These are phyloP conservation scores for Agrotis segetum DNA, from an alignment of 2,888 invertebrate species.

Conservation along the genomic window DNA sequence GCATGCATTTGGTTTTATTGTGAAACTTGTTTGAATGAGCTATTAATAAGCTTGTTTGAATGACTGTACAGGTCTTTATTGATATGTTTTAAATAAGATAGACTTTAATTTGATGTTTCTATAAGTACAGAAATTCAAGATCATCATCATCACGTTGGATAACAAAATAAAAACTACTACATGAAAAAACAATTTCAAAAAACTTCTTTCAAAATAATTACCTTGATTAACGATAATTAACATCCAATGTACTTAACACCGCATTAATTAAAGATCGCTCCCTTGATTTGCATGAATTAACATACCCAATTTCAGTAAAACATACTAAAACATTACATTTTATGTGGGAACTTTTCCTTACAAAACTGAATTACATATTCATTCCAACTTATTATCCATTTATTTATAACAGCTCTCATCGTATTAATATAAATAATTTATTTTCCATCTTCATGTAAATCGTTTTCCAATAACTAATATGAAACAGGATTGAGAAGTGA, in stretches of 20 bases:
- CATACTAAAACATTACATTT: slow-evolving; percentile 27
- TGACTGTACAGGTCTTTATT: neutral
- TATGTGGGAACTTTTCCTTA: slow-evolving; percentile 47
- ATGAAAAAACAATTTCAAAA: slow-evolving; percentile 8
- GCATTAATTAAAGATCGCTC: slow-evolving; percentile 45
- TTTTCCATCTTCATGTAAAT: slow-evolving; percentile 60
- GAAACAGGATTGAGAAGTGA: slow-evolving; percentile 52
- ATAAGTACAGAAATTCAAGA: too few relatives aligned
- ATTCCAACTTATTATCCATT: slow-evolving; percentile 50
- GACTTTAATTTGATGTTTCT: neutral
- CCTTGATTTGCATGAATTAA: slow-evolving; percentile 49
- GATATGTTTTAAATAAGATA: neutral
- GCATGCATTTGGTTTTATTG: neutral
- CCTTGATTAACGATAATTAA: slow-evolving; percentile 54
- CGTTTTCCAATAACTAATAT: slow-evolving; percentile 57
- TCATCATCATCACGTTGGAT: too few relatives aligned
- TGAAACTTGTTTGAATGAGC: neutral
- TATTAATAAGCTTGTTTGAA: neutral
- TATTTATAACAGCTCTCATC: slow-evolving; percentile 51
- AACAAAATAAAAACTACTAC: neutral
- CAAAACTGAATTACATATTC: slow-evolving; percentile 47
- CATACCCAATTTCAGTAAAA: slow-evolving; percentile 48
- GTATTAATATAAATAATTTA: slow-evolving; percentile 59
- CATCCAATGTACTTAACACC: slow-evolving; percentile 49
- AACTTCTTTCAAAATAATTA: slow-evolving; percentile 6